Evolutionary conservation across 2,797 vertebrate genomes (phyloP).

Genomic region (Zonotrichia albicollis): DNA sequence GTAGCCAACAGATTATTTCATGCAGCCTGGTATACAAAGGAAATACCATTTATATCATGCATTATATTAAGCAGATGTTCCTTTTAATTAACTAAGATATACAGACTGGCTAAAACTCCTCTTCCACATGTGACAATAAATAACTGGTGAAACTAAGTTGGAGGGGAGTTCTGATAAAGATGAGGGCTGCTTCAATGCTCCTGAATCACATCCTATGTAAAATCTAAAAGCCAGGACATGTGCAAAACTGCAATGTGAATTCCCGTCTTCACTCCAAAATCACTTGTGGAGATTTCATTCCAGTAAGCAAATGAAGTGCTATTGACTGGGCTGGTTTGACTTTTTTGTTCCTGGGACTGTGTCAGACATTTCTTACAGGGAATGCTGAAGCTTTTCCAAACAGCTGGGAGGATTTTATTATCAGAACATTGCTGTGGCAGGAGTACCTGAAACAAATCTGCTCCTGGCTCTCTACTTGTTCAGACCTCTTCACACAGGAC

Average conservation of each 20-base stretch:
- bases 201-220: not conserved
- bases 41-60: constrained; percentile 8
- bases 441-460: not conserved
- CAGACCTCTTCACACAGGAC: not conserved
- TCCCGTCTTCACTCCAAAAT: not conserved
- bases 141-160: not conserved
- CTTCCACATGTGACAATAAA: not conserved
- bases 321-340: not conserved
- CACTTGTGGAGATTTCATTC: not conserved
- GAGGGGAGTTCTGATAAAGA: not conserved
- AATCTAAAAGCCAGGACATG: not conserved
- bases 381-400: not conserved
- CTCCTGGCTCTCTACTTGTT: not conserved
- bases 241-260: not conserved
- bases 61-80: constrained; percentile 35
- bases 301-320: not conserved
- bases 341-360: not conserved
- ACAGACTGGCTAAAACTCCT: not conserved
- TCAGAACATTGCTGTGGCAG: not conserved
- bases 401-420: not conserved
- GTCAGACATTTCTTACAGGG: not conserved
- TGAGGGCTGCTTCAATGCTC: not conserved
- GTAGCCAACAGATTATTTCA: constrained; percentile 15
- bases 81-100: constrained; percentile 34
- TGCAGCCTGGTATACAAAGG: constrained; percentile 14